A percentile compares a stretch with the other conserved stretches of the same genome.
phyloP scores from a whole-genome alignment of 2,888 invertebrate genomes.

The Tuberolachnus salignus region DNA sequence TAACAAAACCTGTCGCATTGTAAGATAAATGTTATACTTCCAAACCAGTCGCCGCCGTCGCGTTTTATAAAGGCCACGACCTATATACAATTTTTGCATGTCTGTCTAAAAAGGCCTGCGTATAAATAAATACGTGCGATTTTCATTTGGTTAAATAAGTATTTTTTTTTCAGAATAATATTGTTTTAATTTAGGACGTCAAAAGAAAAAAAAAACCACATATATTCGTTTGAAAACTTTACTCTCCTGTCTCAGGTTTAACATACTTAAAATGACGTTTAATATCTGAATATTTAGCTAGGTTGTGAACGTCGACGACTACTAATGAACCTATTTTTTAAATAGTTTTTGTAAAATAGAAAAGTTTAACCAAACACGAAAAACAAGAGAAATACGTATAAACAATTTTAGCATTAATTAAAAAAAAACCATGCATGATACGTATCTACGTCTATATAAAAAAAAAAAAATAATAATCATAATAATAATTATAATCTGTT shows the following conservation, averaged over 20 bases:
- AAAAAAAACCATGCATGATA: background rate
- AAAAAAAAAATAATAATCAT: background rate
- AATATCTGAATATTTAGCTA: background rate
- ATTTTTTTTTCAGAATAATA: background rate
- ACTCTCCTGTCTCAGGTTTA: background rate
- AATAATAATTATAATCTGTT: background rate
- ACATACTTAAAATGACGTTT: background rate
- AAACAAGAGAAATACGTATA: background rate
- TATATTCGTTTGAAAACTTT: background rate
- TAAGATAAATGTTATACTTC: background rate
- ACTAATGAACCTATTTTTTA: background rate
- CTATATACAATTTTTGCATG: background rate
- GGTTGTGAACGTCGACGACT: background rate
- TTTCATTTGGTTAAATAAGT: background rate
- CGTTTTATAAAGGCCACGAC: conserved; percentile 27
- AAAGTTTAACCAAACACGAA: background rate
- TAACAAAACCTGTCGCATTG: background rate
- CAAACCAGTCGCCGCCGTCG: conserved; percentile 10
- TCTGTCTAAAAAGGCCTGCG: background rate
- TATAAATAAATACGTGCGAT: background rate
- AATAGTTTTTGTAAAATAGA: background rate
- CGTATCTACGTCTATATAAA: background rate
- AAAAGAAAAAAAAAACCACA: background rate
- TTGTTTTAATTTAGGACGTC: background rate
- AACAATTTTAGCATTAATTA: background rate